Conservation (phyloP, 2,888 invertebrate species). For the Parthenolecanium corni region DNA sequence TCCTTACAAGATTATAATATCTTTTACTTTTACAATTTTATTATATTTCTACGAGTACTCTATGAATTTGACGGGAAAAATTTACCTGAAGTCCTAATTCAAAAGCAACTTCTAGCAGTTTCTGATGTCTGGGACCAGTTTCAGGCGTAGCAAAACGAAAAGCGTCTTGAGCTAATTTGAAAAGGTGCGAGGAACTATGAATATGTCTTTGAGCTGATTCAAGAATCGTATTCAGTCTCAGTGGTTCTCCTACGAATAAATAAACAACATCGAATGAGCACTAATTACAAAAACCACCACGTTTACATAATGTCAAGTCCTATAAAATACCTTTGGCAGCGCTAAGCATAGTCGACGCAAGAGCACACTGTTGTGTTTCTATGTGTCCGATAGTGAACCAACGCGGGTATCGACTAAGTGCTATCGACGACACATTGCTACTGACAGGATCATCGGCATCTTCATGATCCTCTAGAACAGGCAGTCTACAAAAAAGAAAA, state of each 20-base stretch:
- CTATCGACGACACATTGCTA: constrained; percentile 43
- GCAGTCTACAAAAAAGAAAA: constrained; percentile 43
- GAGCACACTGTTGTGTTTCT: constrained; percentile 66
- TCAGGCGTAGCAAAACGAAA: constrained; percentile 70
- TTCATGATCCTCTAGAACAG: constrained; percentile 60
- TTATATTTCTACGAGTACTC: no score
- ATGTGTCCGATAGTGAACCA: constrained; percentile 74
- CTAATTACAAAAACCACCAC: no score
- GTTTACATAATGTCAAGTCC: no score
- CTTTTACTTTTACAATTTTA: no score
- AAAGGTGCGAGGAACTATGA: constrained; percentile 70
- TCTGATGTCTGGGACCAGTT: constrained; percentile 63
- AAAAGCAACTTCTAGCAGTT: constrained; percentile 65
- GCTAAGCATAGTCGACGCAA: constrained; percentile 64
- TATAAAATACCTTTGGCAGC: constrained; percentile 49
- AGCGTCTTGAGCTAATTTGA: constrained; percentile 73
- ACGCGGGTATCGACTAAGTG: constrained; percentile 51
- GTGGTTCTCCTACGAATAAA: constrained; percentile 47
- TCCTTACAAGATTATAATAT: not conserved
- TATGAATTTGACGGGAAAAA: not conserved
- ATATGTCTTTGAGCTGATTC: constrained; percentile 71
- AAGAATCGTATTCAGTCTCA: constrained; percentile 58
- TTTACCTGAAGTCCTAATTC: constrained; percentile 63
- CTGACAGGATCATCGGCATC: constrained; percentile 50
- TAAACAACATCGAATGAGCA: no score